Conservation (phyloP, 2,113 vertebrate species). For the Sapayoa aenigma region DNA sequence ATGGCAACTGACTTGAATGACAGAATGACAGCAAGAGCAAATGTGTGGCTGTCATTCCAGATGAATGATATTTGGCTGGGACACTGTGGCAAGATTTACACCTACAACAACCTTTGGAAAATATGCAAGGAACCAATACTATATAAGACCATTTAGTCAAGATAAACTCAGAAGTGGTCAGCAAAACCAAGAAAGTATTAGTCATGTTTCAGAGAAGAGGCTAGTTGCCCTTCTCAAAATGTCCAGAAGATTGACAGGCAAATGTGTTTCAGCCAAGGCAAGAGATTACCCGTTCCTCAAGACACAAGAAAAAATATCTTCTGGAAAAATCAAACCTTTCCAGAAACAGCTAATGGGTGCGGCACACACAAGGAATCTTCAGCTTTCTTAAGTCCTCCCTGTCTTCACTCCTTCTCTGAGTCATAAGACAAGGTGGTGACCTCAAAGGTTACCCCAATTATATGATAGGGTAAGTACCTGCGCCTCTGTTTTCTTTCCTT, state of each 20-base stretch:
- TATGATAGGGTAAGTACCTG: not conserved
- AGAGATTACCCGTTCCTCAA: not conserved
- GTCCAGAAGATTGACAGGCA: not conserved
- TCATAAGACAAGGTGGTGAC: not conserved
- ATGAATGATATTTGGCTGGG: not conserved
- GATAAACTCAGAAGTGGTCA: not conserved
- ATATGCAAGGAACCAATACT: not conserved
- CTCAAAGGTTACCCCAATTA: not conserved
- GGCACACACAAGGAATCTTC: not conserved
- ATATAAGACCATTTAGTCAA: not conserved
- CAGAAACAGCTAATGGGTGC: not conserved
- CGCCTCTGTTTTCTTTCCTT: not conserved
- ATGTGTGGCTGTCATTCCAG: not conserved
- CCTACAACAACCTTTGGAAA: constrained; percentile 5
- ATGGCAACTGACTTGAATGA: not conserved
- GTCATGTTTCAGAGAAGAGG: not conserved
- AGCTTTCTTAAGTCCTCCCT: not conserved
- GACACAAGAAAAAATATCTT: not conserved
- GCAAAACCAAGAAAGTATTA: not conserved
- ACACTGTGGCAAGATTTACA: constrained; percentile 1
- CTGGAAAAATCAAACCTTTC: not conserved
- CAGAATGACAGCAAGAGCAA: constrained; percentile 17
- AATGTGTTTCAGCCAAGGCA: not conserved
- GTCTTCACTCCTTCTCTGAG: not conserved
- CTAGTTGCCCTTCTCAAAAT: not conserved